Evolutionary conservation across 2,113 vertebrate genomes (phyloP), one percentile per base, ranked within the genome.

Genomic region (Diadophis punctatus): DNA sequence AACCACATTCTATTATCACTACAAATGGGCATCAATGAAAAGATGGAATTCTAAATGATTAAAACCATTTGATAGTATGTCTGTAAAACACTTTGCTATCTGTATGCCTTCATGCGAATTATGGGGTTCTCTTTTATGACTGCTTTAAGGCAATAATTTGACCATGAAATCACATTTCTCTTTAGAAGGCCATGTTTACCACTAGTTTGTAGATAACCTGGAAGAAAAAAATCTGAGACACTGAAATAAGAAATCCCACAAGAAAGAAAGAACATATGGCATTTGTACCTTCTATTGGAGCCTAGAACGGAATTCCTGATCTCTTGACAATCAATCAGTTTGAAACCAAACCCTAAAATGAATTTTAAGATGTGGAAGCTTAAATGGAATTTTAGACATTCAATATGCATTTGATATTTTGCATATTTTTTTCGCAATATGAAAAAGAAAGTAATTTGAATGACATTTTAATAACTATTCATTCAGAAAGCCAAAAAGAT

Each of bases 51-150:
- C 14, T 22, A n/a, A 51, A n/a, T 58, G n/a, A 89, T 25, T 16
- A 90, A 10, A 52, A 0, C 25, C 14, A 51, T 68, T 30, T 25
- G 8, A 86, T 80, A 92, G 91, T 85, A 91, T 84, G 25, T 63
- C 51, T 34, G 53, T 4, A 80, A 80, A 8, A 43, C 30, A 39
- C 48, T n/a, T 49, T 63, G 23, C 56, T 25, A 18, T 60, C 9
- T 0, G 34, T 46, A 51, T 52, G 6, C 55, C 68, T 88, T 88
- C 93, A 92, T 88, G 52, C 0, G 52, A 0, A 0, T 27, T 88
- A 95, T 93, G 52, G 56, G 9, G 93, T 95, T 92, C 92, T 93
- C 27, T 96, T 48, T 8, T 46, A 39, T 91, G 46, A 27, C 89
- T 46, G 93, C 56, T 93, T 53, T 22, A n/a, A 55, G 30, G 4